These are phyloP conservation scores for Gisinianus flammeolus DNA, from an alignment of 2,888 invertebrate species.

Conservation along the genomic window DNA sequence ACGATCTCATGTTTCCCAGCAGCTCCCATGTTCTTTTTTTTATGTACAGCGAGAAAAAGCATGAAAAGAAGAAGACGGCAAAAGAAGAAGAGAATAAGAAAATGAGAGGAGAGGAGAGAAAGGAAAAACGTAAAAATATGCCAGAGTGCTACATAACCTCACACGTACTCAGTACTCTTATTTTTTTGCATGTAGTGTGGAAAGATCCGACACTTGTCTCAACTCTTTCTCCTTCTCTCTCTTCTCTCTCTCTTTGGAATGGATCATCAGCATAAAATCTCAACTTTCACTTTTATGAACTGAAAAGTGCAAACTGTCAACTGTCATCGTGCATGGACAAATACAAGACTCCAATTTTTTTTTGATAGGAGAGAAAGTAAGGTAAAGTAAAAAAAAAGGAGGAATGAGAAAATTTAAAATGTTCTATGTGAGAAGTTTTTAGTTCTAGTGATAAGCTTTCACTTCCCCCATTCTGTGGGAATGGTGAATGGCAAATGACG, in stretches of 20 bases:
- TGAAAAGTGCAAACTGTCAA: neutral
- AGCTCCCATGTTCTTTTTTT: neutral
- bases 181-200: neutral
- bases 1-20: neutral
- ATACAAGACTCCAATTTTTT: neutral
- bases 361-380: neutral
- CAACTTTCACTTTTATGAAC: neutral
- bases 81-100: neutral
- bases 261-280: conserved; percentile 2
- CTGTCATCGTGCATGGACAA: neutral
- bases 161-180: no score
- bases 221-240: no score
- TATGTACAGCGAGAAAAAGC: conserved; percentile 5
- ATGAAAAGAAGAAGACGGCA: neutral
- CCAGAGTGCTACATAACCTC: no score
- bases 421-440: no score
- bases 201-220: neutral
- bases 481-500: no score
- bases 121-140: no score
- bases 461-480: no score
- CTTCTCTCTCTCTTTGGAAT: neutral
- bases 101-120: neutral
- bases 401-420: no score
- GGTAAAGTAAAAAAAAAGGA: no score
- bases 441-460: no score